Conservation (phyloP, 2,797 vertebrate genomes). For the Eurystomus glaucurus region DNA sequence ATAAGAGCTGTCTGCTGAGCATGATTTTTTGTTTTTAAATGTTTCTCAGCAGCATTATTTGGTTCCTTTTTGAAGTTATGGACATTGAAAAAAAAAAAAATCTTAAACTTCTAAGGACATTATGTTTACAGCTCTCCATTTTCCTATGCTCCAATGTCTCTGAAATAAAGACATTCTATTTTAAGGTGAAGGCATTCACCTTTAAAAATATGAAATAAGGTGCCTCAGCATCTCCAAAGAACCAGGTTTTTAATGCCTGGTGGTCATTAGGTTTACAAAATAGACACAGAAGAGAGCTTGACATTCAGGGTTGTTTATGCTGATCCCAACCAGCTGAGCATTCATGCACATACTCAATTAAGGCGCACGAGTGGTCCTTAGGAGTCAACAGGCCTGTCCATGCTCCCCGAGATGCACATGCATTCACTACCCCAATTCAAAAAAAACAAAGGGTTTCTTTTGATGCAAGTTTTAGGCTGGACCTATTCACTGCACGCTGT, state of each 20-base stretch:
- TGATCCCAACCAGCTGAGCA: not conserved
- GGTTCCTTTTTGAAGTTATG: not conserved
- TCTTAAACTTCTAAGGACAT: not conserved
- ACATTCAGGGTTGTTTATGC: not conserved
- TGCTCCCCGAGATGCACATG: not conserved
- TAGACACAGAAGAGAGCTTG: not conserved
- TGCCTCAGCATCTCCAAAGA: not conserved
- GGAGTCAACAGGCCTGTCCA: conserved; percentile 1
- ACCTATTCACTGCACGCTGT: not conserved
- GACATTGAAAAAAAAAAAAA: not conserved
- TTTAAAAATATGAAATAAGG: not conserved
- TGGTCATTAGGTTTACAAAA: not conserved
- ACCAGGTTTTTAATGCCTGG: not conserved
- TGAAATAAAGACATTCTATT: not conserved
- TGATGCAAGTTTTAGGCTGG: fast-evolving
- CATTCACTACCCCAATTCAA: not conserved
- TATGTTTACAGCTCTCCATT: not conserved
- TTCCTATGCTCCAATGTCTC: not conserved
- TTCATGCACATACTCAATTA: not conserved
- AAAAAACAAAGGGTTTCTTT: not conserved
- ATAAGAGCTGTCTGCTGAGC: conserved; percentile 34
- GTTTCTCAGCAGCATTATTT: not conserved
- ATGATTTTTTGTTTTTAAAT: conserved; percentile 1
- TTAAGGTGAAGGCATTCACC: not conserved
- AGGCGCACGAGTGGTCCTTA: not conserved